Conservation (phyloP, 2,888 invertebrate species). For the Brachynemurus nebulosus region DNA sequence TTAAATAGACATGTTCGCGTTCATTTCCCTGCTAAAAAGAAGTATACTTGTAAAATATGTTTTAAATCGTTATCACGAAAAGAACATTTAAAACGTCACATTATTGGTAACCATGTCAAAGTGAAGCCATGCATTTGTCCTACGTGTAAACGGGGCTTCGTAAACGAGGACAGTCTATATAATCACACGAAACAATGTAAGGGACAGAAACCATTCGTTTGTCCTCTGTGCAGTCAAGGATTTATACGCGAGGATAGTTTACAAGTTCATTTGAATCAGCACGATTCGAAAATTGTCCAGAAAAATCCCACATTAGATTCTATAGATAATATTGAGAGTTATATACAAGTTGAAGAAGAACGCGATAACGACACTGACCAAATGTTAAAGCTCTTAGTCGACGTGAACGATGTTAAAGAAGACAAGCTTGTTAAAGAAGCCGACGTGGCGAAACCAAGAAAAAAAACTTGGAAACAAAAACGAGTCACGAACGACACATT, state of each 20-base stretch:
- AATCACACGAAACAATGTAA: slow-evolving; percentile 5
- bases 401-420: no score
- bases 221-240: slow-evolving; percentile 7
- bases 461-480: background rate
- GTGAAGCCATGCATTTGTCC: slow-evolving; percentile 6
- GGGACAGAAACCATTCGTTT: slow-evolving; percentile 4
- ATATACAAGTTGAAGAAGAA: slow-evolving; percentile 7
- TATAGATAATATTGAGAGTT: slow-evolving; percentile 8
- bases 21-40: slow-evolving; percentile 4
- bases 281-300: slow-evolving; percentile 1
- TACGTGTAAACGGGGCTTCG: slow-evolving; percentile 8
- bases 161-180: slow-evolving; percentile 6
- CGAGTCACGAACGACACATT: background rate
- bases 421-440: no score
- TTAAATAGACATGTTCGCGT: slow-evolving; percentile 6
- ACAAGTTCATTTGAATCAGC: slow-evolving; percentile 6
- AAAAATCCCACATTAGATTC: slow-evolving; percentile 6
- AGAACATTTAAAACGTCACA: slow-evolving; percentile 9
- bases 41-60: slow-evolving; percentile 9
- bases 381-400: no score
- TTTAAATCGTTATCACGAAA: slow-evolving; percentile 4
- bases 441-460: slow-evolving; percentile 2
- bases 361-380: no score
- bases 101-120: slow-evolving; percentile 9
- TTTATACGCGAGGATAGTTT: slow-evolving; percentile 8